Evolutionary conservation across 2,797 vertebrate species (phyloP).

Genomic region (Malacoraja senta): DNA sequence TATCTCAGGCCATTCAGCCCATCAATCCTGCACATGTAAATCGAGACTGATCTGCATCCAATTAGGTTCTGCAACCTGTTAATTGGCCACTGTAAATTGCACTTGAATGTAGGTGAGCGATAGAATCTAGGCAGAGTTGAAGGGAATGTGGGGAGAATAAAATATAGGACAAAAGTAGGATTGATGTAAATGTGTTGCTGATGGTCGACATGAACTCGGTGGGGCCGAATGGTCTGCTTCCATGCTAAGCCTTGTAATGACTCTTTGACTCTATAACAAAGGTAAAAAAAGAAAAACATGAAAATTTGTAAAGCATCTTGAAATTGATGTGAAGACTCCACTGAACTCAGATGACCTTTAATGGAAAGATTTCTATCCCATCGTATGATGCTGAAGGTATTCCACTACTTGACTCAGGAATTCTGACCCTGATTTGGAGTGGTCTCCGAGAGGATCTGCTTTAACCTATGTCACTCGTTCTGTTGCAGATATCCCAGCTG

Average conservation of each 20-base stretch:
- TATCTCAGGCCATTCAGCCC: background rate
- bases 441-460: background rate
- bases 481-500: constrained; percentile 78
- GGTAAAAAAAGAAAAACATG: background rate
- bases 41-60: background rate
- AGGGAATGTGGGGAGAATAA: too few species aligned
- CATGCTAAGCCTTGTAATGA: too few species aligned
- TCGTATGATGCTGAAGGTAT: background rate
- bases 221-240: too few species aligned
- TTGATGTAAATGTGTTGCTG: too few species aligned
- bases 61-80: background rate
- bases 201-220: too few species aligned
- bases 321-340: background rate
- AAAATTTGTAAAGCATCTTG: background rate
- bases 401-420: background rate
- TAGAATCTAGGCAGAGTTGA: too few species aligned
- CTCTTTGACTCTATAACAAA: too few species aligned
- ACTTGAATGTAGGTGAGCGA: too few species aligned
- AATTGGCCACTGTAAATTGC: too few species aligned
- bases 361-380: background rate
- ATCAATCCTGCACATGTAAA: background rate
- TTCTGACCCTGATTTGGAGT: background rate
- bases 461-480: background rate
- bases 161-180: too few species aligned
- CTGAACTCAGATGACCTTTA: background rate